Base-by-base conservation (phyloP, 1,140 invertebrate species). In the Macrobrachium rosenbergii region DNA sequence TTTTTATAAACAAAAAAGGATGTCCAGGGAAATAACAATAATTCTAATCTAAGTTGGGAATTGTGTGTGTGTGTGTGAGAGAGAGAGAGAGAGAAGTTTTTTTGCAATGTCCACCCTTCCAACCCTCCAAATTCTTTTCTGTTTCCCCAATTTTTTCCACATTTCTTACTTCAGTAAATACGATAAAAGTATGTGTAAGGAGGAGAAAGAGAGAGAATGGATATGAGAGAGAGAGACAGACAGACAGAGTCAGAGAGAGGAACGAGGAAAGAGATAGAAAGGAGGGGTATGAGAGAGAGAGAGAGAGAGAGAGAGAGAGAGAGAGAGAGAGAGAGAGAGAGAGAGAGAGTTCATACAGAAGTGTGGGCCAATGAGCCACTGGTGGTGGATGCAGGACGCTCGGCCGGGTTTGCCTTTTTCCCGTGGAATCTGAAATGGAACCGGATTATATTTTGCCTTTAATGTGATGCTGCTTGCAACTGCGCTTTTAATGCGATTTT, bases 401-500 rank as follows among this genome's bases (percentile, higher is more conserved):
- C 67, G 63, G 63, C 78, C 28, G 62, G 63, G 21, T 82, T 80
- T 81, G 84, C 84, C 63, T 72, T 52, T 52, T 52, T 75, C 84
- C 84, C 43, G 78, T 80, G 84, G 84, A 87, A 87, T 87, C 81
- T 63, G 62, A 75, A 87, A 87, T 82, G 78, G 78, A 87, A 79
- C 69, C 28, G 52, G 84, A 64, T 63, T 21, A 69, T 87, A 82
- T 87, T 28, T 87, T 87, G 62, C 52, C 67, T 19, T 28, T 64
- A 73, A 87, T 80, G 78, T 73, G 81, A 45, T 45, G 17, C 78
- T 69, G 78, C 84, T 82, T 87, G 84, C 84, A 87, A 87, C 84
- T 73, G 78, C 84, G 78, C 78, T 87, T 87, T 87, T 87, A 87
- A 87, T 87, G 84, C 69, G 84, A 87, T 87, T 87, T 87, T 87